These are phyloP conservation scores for Pampus argenteus DNA, from an alignment of 2,797 vertebrate genomes.

Conservation along the genomic window DNA sequence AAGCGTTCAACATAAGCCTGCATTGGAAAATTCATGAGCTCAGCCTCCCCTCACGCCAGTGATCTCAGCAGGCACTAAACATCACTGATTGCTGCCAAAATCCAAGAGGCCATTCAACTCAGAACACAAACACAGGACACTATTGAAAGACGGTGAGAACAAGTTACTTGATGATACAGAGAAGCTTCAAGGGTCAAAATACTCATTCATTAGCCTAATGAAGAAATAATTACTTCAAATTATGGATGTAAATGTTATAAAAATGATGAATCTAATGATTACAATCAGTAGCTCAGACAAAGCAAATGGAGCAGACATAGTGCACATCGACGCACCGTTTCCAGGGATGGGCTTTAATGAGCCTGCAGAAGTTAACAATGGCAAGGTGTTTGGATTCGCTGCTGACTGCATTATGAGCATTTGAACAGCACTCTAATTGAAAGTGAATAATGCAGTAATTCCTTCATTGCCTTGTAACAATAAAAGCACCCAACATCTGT, in stretches of 20 bases:
- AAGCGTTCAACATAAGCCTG: conserved; percentile 44
- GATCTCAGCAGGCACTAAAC: conserved; percentile 72
- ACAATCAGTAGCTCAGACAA: conserved; percentile 28
- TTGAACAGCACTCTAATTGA: conserved; percentile 64
- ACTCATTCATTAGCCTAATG: conserved; percentile 31
- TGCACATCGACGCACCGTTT: conserved; percentile 12
- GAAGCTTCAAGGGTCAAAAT: conserved; percentile 35
- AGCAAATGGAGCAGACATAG: conserved; percentile 23
- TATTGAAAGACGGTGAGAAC: conserved; percentile 39
- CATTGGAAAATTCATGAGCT: conserved; percentile 71
- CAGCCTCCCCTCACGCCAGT: conserved; percentile 53
- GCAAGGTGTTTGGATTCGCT: conserved; percentile 48
- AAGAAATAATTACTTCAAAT: conserved; percentile 30
- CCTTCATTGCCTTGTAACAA: conserved; percentile 62
- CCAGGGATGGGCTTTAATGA: conserved; percentile 53
- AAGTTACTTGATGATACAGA: conserved; percentile 14
- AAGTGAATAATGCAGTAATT: conserved; percentile 71
- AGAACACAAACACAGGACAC: conserved; percentile 52
- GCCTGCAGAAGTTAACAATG: conserved; percentile 43
- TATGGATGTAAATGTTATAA: conserved; percentile 35
- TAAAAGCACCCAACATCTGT: conserved; percentile 64
- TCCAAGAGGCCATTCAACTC: conserved; percentile 60
- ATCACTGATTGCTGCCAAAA: conserved; percentile 65
- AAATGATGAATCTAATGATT: conserved; percentile 34
- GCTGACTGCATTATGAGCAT: conserved; percentile 49